Conservation (phyloP, 2,888 invertebrate species). For the Philereme transversata region DNA sequence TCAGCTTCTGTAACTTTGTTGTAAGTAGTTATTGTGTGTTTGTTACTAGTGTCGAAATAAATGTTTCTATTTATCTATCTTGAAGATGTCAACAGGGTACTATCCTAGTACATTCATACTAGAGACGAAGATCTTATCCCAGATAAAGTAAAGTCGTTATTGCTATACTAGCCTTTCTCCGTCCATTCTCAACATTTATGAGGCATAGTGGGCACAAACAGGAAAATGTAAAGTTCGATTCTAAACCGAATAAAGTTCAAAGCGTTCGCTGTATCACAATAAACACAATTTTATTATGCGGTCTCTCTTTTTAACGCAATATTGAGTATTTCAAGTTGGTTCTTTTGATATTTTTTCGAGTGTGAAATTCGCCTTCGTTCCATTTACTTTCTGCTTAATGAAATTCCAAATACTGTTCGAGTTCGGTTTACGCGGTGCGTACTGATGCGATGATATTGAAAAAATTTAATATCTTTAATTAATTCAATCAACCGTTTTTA, state of each 20-base stretch:
- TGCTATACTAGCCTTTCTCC: too few species aligned
- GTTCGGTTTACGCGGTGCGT: conserved; percentile 37
- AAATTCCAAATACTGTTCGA: conserved; percentile 66
- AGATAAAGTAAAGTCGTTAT: too few species aligned
- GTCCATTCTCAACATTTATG: too few species aligned
- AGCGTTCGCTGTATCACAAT: conserved; percentile 43
- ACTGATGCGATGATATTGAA: conserved; percentile 34
- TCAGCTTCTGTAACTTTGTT: too few species aligned
- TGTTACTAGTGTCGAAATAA: too few species aligned
- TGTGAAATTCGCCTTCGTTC: conserved; percentile 72
- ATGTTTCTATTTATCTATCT: too few species aligned
- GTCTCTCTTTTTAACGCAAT: conserved; percentile 67
- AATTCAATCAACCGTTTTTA: conserved; percentile 51
- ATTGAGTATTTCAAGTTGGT: conserved; percentile 66
- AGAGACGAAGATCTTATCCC: too few species aligned
- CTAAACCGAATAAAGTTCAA: conserved; percentile 34
- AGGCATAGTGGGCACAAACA: background rate
- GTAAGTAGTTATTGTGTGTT: too few species aligned
- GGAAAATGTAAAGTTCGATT: background rate
- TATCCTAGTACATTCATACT: too few species aligned
- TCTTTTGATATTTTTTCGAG: conserved; percentile 72
- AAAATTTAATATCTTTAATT: conserved; percentile 59
- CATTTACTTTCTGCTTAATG: conserved; percentile 72
- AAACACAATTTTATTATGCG: conserved; percentile 71
- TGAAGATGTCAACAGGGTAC: too few species aligned